Percentiles rank a stretch among this genome's conserved stretches.
Evolutionary conservation across 2,113 vertebrate species (phyloP).

Genomic region (Lontra canadensis): DNA sequence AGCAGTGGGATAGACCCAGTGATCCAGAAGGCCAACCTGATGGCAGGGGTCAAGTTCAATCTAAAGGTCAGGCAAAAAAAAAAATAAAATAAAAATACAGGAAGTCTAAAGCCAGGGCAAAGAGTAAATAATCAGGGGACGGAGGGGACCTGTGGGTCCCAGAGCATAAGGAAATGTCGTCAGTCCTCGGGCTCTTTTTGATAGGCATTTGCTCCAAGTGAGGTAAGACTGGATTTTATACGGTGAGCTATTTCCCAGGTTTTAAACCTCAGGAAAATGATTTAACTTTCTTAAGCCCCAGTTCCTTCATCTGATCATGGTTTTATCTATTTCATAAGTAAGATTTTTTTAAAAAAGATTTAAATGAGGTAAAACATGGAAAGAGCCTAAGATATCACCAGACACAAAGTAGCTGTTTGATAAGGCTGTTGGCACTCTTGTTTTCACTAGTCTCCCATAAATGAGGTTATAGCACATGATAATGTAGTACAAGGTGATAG

Average conservation of each 20-base stretch:
- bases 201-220: not conserved
- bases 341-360: not conserved
- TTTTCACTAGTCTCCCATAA: not conserved
- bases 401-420: not conserved
- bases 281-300: not conserved
- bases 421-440: not conserved
- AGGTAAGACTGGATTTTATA: not conserved
- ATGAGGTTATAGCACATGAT: not conserved
- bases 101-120: not conserved
- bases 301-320: not conserved
- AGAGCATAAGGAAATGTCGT: not conserved
- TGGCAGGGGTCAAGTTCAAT: not conserved
- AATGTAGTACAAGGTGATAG: not conserved
- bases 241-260: not conserved
- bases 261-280: not conserved
- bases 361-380: not conserved
- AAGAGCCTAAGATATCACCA: not conserved
- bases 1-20: too few species aligned
- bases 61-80: not conserved
- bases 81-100: not conserved
- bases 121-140: not conserved
- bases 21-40: not conserved
- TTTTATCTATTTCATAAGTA: not conserved
- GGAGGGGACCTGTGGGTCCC: not conserved
- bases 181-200: not conserved